A percentile compares a stretch with the other conserved stretches of the same genome.
Conservation (phyloP, 2,888 invertebrate genomes). For the Agonopterix arenella region DNA sequence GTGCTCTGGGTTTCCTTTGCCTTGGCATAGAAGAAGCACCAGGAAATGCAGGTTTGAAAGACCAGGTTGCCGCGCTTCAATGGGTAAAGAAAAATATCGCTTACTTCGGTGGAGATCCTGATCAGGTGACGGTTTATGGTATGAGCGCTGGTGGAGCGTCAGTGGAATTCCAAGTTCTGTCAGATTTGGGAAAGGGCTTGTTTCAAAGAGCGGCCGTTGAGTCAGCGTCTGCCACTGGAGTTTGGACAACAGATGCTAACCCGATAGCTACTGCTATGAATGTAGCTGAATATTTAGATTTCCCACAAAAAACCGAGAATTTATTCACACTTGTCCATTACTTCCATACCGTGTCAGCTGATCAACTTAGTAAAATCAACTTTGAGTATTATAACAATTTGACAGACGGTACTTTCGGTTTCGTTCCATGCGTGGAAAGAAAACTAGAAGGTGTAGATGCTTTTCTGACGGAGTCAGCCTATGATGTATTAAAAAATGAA, state of each 20-base stretch:
- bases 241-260: constrained; percentile 23
- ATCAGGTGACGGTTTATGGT: constrained; percentile 36
- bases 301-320: constrained; percentile 1
- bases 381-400: constrained; percentile 22
- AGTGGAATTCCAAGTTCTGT: constrained; percentile 27
- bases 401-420: constrained; percentile 30
- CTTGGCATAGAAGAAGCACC: constrained; percentile 28
- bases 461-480: constrained; percentile 21
- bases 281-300: constrained; percentile 12
- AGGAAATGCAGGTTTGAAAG: constrained; percentile 35
- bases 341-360: not conserved
- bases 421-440: constrained; percentile 31
- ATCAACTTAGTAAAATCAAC: constrained; percentile 16
- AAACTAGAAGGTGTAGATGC: constrained; percentile 2
- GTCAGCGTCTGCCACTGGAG: constrained; percentile 23
- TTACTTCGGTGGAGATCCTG: constrained; percentile 35
- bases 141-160: constrained; percentile 40
- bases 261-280: constrained; percentile 23
- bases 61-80: constrained; percentile 29
- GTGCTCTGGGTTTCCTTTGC: constrained; percentile 30
- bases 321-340: not conserved
- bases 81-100: constrained; percentile 33
- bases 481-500: constrained; percentile 15
- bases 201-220: constrained; percentile 32
- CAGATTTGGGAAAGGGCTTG: constrained; percentile 25